A percentile compares a stretch with the other conserved stretches of the same genome.
These are phyloP conservation scores for Zoanthus gigantus DNA, from an alignment of 92 coral and sea anemone species.

Conservation along the genomic window DNA sequence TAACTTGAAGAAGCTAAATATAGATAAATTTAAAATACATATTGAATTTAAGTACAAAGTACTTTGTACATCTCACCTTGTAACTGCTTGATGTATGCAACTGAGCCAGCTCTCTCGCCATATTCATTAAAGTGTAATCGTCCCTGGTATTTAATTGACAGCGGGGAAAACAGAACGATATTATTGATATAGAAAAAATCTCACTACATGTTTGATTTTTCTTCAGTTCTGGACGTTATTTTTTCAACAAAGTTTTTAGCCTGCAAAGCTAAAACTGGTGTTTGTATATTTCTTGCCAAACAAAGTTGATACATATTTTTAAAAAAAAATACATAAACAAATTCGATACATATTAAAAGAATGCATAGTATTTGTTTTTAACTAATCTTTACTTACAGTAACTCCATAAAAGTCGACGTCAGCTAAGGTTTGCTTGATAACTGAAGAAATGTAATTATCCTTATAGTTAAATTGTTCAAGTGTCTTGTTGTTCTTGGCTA, in stretches of 20 bases:
- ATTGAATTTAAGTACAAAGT: not conserved
- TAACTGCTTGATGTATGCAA: constrained; percentile 46
- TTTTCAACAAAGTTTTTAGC: too few relatives aligned
- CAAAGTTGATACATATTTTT: too few relatives aligned
- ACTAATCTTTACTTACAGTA: constrained; percentile 55
- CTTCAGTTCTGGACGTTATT: too few relatives aligned
- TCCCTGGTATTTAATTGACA: constrained; percentile 49
- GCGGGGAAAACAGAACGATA: too few relatives aligned
- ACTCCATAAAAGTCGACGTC: constrained; percentile 63
- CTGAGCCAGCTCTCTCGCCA: constrained; percentile 63
- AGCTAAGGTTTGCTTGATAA: constrained; percentile 44
- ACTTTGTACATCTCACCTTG: constrained; percentile 47
- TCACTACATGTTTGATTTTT: too few relatives aligned
- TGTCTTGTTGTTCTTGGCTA: constrained; percentile 56
- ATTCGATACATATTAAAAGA: too few relatives aligned
- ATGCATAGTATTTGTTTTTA: not conserved
- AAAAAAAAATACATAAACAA: too few relatives aligned
- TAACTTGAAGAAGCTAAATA: too few relatives aligned
- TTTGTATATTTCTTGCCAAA: too few relatives aligned
- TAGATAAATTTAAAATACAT: too few relatives aligned
- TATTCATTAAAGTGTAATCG: constrained; percentile 49
- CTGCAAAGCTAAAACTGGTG: too few relatives aligned
- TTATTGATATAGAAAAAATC: too few relatives aligned
- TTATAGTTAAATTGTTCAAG: constrained; percentile 54
- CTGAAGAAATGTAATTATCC: constrained; percentile 35